Percentiles rank a stretch among this genome's conserved stretches.
phyloP scores from a whole-genome alignment of 2,888 invertebrate species.

The Ctena decussata region DNA sequence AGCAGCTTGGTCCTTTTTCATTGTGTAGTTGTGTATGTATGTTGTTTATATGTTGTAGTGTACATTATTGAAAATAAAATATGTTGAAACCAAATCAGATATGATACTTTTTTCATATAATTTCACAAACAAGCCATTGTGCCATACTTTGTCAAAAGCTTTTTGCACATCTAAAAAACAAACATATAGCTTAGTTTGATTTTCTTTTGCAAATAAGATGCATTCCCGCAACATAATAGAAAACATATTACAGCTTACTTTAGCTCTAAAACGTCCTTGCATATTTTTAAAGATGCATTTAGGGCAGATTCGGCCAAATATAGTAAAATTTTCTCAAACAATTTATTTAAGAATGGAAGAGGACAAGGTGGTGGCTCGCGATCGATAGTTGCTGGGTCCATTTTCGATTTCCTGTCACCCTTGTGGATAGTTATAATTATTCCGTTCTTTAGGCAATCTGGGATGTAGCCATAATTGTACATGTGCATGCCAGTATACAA shows the following conservation, averaged over 20 bases:
- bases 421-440: constrained; percentile 1
- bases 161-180: constrained; percentile 17
- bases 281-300: not conserved
- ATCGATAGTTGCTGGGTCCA: not conserved
- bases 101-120: not conserved
- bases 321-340: constrained; percentile 5
- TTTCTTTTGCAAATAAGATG: constrained; percentile 15
- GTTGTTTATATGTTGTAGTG: too few relatives aligned
- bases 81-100: not conserved
- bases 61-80: too few relatives aligned
- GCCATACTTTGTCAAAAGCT: constrained; percentile 14
- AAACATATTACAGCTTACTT: constrained; percentile 4
- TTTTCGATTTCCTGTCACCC: constrained; percentile 3
- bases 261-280: constrained; percentile 5
- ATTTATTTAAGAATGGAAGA: constrained; percentile 15
- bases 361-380: not conserved
- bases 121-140: constrained; percentile 15
- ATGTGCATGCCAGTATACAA: not conserved
- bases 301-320: not conserved
- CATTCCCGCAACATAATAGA: constrained; percentile 5
- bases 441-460: not conserved
- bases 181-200: not conserved
- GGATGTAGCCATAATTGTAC: not conserved
- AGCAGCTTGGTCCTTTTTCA: too few relatives aligned
- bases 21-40: too few relatives aligned